Conservation (phyloP, 2,888 invertebrate genomes). For the Drosophila pseudotakahashii region DNA sequence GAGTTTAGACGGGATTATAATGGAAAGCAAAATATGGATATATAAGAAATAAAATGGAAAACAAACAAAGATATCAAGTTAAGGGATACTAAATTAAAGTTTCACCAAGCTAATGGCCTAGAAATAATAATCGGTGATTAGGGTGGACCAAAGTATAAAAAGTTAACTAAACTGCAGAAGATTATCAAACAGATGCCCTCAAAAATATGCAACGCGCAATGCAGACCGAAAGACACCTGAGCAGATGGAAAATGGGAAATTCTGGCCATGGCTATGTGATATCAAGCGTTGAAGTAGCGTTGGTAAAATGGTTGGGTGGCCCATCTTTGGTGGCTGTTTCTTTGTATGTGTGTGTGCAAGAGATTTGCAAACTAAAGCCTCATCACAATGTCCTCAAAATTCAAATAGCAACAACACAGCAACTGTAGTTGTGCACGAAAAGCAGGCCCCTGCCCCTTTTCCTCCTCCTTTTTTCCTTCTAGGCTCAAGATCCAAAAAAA, state of each 20-base stretch:
- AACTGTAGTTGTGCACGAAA: conserved; percentile 64
- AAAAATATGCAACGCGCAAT: conserved; percentile 41
- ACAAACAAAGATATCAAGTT: too few species aligned
- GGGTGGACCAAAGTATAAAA: too few species aligned
- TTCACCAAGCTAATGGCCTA: too few species aligned
- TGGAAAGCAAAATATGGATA: not conserved
- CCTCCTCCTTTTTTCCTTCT: conserved; percentile 9
- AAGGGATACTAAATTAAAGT: too few species aligned
- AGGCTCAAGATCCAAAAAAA: conserved; percentile 44
- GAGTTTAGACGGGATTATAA: not conserved
- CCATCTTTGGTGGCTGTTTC: conserved; percentile 31
- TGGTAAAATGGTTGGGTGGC: conserved; percentile 28
- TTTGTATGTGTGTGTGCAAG: conserved; percentile 61
- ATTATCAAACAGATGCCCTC: conserved; percentile 8
- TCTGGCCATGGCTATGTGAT: conserved; percentile 44
- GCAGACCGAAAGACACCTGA: conserved; percentile 25
- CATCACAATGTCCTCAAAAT: conserved; percentile 81
- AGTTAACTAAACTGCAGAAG: too few species aligned
- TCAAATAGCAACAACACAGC: conserved; percentile 73
- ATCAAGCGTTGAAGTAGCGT: conserved; percentile 49
- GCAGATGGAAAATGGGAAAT: conserved; percentile 13
- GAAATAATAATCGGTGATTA: too few species aligned
- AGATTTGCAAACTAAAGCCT: conserved; percentile 82
- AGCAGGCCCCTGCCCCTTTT: conserved; percentile 26
- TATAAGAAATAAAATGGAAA: too few species aligned